Base-by-base conservation (phyloP, 2,888 invertebrate species). In the Acronicta psi region DNA sequence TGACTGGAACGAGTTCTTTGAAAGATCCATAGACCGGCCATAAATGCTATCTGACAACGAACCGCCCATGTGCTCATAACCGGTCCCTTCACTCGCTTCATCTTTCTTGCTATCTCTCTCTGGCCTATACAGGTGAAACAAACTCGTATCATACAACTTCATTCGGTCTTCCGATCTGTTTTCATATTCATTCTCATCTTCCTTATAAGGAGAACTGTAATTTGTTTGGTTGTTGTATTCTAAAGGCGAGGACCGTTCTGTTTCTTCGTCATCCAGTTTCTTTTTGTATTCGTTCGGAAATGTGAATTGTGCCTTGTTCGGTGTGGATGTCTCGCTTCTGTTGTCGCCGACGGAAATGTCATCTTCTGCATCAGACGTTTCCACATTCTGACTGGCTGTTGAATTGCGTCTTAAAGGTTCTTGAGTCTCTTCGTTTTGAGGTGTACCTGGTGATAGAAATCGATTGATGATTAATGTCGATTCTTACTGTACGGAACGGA, bases 291-390 rank as follows among this genome's bases (percentile, higher is more conserved):
- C 79, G 4, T 80, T 72, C 4, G 73, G 74, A 23, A 80, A 84
- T 4, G 75, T 59, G 9, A 72, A 82, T 14, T 79, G 74, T 10
- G 67, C 60, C 63, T 86, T 85, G 58, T 84, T 84, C 4, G 90
- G 89, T 0, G 89, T 86, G 0, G 92, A 93, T 0, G 92, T 81
- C 38, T 93, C 91, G 50, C 94, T 92, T 68, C 94, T 85, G 59
- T 93, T 92, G 69, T 93, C 91, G 2, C 94, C 91, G 18, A 94
- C 92, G 4, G 93, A 92, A 61, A 94, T 92, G 58, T 94, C 93
- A 52, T 94, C 92, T 29, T 93, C 91, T 0, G 79, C 74, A 44
- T 92, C 92, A 0, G 92, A 91, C 1, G 84, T 78, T 44, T 91
- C 91, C 0, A 84, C 63, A 34, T 89, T 87, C 16, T 82, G 86